Conservation (phyloP, 2,797 vertebrate genomes). For the Percopsis omiscomaycus region DNA sequence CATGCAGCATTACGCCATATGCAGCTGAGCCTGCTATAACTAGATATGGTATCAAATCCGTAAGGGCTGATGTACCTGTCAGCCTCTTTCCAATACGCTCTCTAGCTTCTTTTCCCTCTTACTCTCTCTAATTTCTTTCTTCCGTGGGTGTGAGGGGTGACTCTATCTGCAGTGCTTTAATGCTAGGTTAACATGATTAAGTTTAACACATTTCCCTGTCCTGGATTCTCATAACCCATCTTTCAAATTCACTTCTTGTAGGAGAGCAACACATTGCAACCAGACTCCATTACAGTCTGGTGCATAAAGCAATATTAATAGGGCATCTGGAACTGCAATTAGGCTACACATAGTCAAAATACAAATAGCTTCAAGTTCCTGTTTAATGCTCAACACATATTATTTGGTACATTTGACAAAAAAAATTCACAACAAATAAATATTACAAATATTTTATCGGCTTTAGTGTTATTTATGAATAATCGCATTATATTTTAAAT, state of each 20-base stretch:
- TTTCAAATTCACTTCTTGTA: neutral
- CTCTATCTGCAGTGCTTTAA: neutral
- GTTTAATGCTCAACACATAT: no score
- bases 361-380: no score
- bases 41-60: neutral
- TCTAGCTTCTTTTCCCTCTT: neutral
- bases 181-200: neutral
- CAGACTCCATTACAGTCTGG: neutral
- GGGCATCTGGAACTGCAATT: no score
- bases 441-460: no score
- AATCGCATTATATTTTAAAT: no score
- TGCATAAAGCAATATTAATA: no score
- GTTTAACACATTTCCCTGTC: neutral
- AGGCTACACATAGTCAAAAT: no score
- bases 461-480: no score
- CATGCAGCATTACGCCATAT: neutral
- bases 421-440: no score
- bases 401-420: no score
- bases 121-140: neutral
- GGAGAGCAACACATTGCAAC: neutral
- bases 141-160: neutral
- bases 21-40: conserved; percentile 4
- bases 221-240: neutral
- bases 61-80: conserved; percentile 17
- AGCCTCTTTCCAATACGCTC: neutral